Conservation (phyloP, 2,113 vertebrate genomes). For the Copsychus sechellarum region DNA sequence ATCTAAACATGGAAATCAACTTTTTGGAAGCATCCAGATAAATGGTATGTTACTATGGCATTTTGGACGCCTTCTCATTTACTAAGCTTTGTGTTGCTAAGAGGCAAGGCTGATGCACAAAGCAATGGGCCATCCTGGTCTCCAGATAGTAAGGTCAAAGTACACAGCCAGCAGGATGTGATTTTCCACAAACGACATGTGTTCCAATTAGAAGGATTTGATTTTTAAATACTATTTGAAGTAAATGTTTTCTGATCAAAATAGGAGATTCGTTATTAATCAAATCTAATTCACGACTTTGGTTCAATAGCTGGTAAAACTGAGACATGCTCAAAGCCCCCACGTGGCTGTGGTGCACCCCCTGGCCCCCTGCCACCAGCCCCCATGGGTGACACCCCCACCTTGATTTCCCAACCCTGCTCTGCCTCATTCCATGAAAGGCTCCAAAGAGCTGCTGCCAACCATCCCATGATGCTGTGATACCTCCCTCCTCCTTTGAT, state of each 20-base stretch:
- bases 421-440: neutral
- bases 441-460: slow-evolving; percentile 52
- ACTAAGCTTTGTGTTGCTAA: slow-evolving; percentile 52
- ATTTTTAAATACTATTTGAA: neutral
- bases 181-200: neutral
- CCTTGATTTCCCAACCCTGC: slow-evolving; percentile 18
- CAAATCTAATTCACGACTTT: neutral
- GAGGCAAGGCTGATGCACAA: slow-evolving; percentile 35
- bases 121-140: slow-evolving; percentile 10
- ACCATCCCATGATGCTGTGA: slow-evolving; percentile 62
- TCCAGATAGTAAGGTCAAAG: slow-evolving; percentile 11
- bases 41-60: slow-evolving; percentile 46
- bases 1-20: slow-evolving; percentile 44
- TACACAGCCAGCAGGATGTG: neutral
- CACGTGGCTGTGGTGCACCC: neutral
- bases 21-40: slow-evolving; percentile 19
- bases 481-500: slow-evolving; percentile 54
- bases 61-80: slow-evolving; percentile 51
- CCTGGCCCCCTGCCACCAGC: neutral
- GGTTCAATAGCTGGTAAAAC: neutral
- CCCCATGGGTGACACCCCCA: neutral
- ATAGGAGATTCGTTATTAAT: neutral
- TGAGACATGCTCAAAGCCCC: neutral
- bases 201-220: neutral
- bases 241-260: neutral